Evolutionary conservation across 2,888 invertebrate species (phyloP).

Genomic region (Papilio demoleus): DNA sequence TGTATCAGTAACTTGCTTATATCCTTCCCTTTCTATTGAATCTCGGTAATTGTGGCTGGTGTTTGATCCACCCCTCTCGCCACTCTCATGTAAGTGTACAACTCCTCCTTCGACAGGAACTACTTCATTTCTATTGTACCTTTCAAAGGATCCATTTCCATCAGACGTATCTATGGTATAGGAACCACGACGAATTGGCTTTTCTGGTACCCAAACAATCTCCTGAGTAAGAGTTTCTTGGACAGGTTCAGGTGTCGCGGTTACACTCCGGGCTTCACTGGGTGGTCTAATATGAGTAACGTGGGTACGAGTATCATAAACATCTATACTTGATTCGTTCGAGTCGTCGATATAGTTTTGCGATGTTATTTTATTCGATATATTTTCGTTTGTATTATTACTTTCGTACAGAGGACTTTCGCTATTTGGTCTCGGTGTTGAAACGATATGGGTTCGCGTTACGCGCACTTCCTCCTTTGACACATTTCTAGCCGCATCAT

Average conservation of each 20-base stretch:
- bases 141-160: slow-evolving; percentile 63
- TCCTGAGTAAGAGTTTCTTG: slow-evolving; percentile 72
- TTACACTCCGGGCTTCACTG: slow-evolving; percentile 66
- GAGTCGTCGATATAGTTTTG: slow-evolving; percentile 44
- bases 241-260: slow-evolving; percentile 71
- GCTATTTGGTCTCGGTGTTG: slow-evolving; percentile 21
- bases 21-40: slow-evolving; percentile 66
- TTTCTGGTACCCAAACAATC: slow-evolving; percentile 75
- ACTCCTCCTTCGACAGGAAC: slow-evolving; percentile 71
- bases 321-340: slow-evolving; percentile 46
- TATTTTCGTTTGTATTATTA: slow-evolving; percentile 43
- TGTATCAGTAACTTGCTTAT: slow-evolving; percentile 65
- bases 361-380: slow-evolving; percentile 45
- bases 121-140: slow-evolving; percentile 67
- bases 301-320: slow-evolving; percentile 57
- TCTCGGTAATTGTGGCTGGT: slow-evolving; percentile 62
- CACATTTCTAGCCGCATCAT: slow-evolving; percentile 43
- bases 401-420: neutral
- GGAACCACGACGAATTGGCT: slow-evolving; percentile 69
- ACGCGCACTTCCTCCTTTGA: slow-evolving; percentile 31
- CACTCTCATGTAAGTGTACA: slow-evolving; percentile 61
- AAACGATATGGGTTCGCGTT: slow-evolving; percentile 40
- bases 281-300: slow-evolving; percentile 70
- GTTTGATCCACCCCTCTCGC: slow-evolving; percentile 61
- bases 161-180: slow-evolving; percentile 75